These are phyloP conservation scores for Schmidtea mediterranea DNA, from an alignment of 1,140 invertebrate species.

Conservation along the genomic window DNA sequence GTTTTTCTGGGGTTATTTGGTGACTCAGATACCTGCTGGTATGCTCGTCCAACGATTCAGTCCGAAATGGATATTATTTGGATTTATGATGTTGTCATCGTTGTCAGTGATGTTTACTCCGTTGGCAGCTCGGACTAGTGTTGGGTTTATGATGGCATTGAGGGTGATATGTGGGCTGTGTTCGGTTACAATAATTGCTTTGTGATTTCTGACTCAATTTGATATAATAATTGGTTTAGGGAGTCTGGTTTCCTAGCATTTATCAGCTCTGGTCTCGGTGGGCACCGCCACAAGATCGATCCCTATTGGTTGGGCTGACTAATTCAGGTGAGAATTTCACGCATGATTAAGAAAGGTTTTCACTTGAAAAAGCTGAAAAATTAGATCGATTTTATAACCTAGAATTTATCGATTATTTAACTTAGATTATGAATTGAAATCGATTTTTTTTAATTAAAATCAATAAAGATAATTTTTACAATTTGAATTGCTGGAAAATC, in stretches of 20 bases:
- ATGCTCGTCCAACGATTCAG: constrained; percentile 22
- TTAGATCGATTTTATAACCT: no score
- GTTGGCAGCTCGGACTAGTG: background rate
- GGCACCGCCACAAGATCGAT: constrained; percentile 18
- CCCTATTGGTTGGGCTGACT: constrained; percentile 14
- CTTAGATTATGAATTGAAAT: no score
- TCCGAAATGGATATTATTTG: constrained; percentile 19
- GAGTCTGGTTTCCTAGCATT: constrained; percentile 13
- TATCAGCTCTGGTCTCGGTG: constrained; percentile 16
- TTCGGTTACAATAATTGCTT: background rate
- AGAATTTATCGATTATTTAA: no score
- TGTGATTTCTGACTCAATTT: background rate
- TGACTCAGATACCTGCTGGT: constrained; percentile 25
- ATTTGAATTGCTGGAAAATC: no score
- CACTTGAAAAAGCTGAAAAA: no score
- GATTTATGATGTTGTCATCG: constrained; percentile 5
- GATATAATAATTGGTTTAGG: constrained; percentile 10
- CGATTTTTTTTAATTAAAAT: no score
- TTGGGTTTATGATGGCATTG: background rate
- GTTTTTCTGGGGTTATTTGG: constrained; percentile 27
- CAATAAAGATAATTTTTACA: no score
- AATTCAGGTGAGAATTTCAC: constrained; percentile 17
- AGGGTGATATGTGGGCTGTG: background rate
- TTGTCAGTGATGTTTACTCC: background rate
- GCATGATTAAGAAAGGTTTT: no score